Base-by-base conservation (phyloP, 2,888 invertebrate genomes). In the Lasioglossum figueresi region DNA sequence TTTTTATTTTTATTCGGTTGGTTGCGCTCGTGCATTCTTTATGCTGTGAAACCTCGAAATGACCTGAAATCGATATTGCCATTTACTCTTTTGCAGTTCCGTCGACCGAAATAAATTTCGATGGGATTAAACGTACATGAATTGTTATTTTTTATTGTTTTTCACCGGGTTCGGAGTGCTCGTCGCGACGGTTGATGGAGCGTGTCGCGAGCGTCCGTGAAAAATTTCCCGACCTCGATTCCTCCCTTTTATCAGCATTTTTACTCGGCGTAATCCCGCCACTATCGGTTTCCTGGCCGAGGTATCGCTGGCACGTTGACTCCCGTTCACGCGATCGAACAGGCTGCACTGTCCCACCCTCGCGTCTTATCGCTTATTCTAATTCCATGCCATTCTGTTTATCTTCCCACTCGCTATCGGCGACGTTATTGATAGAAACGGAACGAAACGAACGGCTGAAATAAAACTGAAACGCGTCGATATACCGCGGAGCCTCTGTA, bases 221-320 rank as follows among this genome's bases (percentile, higher is more conserved):
- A 45, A 71, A 71, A 56, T 34, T 45, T n/a, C 48, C 23, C 80
- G 37, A 14, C 37, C 43, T 31, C 40, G 19, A 2, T 43, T 37
- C 4, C 27, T 12, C n/a, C 48, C 5, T 16, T 66, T 73, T 52
- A 59, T 80, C 45, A 2, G 14, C 45, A 19, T 63, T 70, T 82
- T 80, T 56, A 10, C 45, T 31, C 68, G 16, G 23, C 71, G 40
- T 80, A 80, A 85, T 85, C 76, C 34, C 59, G 23, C 31, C 43
- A 48, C 76, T 84, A 87, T 87, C 87, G 34, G 40, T 66, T 81
- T 80, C 71, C 81, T 79, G 75, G 27, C 82, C 81, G 45, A 73
- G 40, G 37, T 83, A 80, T 83, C 88, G 63, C 63, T n/a, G 66
- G 63, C 63, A 79, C 82, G 76, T 76, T 79, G 82, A 80, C 88